These are phyloP conservation scores for Rallus crepitans DNA, from an alignment of 2,797 vertebrate species.

Conservation along the genomic window DNA sequence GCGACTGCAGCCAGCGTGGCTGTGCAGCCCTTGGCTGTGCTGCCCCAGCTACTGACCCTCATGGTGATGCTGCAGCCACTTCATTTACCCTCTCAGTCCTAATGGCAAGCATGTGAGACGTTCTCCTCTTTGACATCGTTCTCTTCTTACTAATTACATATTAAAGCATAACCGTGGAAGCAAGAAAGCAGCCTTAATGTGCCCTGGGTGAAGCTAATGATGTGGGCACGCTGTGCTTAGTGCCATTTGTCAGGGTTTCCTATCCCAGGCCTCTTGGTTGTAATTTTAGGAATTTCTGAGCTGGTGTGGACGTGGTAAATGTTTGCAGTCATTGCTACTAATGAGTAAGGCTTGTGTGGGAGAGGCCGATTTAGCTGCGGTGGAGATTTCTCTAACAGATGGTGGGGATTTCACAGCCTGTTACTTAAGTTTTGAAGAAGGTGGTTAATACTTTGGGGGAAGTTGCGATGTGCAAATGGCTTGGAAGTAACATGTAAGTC, in stretches of 20 bases:
- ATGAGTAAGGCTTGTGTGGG: not conserved
- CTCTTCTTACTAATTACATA: not conserved
- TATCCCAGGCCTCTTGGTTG: not conserved
- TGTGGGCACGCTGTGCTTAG: not conserved
- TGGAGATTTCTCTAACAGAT: not conserved
- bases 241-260: not conserved
- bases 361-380: not conserved
- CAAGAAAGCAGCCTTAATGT: not conserved
- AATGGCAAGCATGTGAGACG: not conserved
- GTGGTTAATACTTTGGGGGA: not conserved
- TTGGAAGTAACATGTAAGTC: not conserved
- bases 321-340: not conserved
- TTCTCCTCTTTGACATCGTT: not conserved
- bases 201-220: not conserved
- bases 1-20: accelerated
- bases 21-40: not conserved
- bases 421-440: not conserved
- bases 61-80: not conserved
- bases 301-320: not conserved
- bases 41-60: not conserved
- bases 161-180: not conserved
- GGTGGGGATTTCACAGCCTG: not conserved
- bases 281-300: not conserved
- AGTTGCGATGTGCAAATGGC: not conserved
- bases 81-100: not conserved